Conservation (phyloP, 2,888 invertebrate genomes). For the Mesorhabditis spiculigera region DNA sequence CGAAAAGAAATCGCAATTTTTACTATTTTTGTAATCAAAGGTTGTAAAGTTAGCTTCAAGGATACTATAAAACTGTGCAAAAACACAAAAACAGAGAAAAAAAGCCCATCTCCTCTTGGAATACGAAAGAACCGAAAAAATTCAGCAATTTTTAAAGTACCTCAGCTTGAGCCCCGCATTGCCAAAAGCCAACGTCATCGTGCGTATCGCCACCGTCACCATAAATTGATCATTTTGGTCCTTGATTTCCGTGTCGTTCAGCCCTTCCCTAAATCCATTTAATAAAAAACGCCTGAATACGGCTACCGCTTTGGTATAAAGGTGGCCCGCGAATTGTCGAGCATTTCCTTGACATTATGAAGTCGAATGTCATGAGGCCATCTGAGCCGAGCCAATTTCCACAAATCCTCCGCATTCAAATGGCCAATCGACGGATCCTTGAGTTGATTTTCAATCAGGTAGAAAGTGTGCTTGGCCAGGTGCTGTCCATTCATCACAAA, state of each 20-base stretch:
- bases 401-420: not conserved
- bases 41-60: no score
- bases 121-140: no score
- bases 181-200: conserved; percentile 85
- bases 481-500: no score
- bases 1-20: no score
- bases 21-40: no score
- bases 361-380: conserved; percentile 39
- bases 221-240: conserved; percentile 77
- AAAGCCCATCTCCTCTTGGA: no score
- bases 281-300: not conserved
- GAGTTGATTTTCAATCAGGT: no score
- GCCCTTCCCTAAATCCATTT: not conserved
- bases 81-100: no score
- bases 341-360: conserved; percentile 38
- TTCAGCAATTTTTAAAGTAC: not conserved
- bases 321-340: conserved; percentile 36
- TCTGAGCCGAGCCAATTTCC: conserved; percentile 13
- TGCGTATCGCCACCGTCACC: conserved; percentile 80
- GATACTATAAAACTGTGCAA: no score
- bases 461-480: no score
- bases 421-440: no score
- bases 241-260: not conserved
- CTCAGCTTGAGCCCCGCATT: conserved; percentile 10
- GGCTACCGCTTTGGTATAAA: not conserved